Conservation (phyloP, 30 jellyfish, hydroid and myxozoan species). For the Calvadosia cruxmelitensis region DNA sequence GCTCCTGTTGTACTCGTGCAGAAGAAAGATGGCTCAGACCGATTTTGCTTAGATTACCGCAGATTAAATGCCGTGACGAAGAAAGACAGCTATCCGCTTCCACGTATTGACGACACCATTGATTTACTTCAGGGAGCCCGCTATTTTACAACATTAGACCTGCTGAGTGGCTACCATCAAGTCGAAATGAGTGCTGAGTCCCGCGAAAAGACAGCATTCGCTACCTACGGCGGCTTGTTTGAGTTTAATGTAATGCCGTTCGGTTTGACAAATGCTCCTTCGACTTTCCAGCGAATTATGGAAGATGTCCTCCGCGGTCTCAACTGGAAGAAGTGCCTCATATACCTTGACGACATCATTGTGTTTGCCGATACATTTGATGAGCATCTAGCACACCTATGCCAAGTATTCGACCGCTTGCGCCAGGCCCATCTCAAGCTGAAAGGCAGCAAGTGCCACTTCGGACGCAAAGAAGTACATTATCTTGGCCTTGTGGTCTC, state of each 20-base stretch:
- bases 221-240: conserved; percentile 25
- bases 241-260: conserved; percentile 30
- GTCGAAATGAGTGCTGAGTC: conserved; percentile 15
- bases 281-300: conserved; percentile 37
- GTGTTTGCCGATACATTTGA: conserved; percentile 20
- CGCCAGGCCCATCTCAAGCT: conserved; percentile 13
- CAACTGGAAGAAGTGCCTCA: conserved; percentile 23
- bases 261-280: conserved; percentile 31
- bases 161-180: conserved; percentile 33
- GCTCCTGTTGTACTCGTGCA: conserved; percentile 45
- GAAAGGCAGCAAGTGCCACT: conserved; percentile 24
- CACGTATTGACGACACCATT: conserved; percentile 11
- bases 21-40: conserved; percentile 27
- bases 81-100: conserved; percentile 42
- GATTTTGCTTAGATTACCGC: conserved; percentile 54
- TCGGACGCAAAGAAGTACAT: conserved; percentile 20
- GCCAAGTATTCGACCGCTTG: conserved; percentile 8
- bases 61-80: conserved; percentile 37
- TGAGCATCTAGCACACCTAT: conserved; percentile 32
- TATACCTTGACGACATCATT: conserved; percentile 45
- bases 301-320: conserved; percentile 19
- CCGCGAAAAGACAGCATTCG: conserved; percentile 32
- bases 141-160: conserved; percentile 18
- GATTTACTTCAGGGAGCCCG: conserved; percentile 17
- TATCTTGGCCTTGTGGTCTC: conserved; percentile 45